phyloP scores from a whole-genome alignment of 1,140 invertebrate genomes.

The Chironomus striatipennis region DNA sequence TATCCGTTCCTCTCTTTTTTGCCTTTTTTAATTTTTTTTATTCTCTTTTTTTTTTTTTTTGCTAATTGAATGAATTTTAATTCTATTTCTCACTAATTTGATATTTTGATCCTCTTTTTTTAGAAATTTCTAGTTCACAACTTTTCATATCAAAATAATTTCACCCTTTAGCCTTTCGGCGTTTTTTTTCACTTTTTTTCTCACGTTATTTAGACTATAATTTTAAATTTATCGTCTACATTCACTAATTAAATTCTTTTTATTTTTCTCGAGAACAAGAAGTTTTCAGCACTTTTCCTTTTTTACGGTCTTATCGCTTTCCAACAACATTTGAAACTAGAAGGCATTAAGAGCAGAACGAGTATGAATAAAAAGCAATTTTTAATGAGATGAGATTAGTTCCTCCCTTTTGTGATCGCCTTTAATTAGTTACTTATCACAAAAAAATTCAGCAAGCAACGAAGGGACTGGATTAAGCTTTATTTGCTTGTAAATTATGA shows the following conservation, averaged over 20 bases:
- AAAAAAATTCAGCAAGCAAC: background rate
- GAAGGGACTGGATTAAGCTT: background rate
- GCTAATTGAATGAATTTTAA: background rate
- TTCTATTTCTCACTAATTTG: background rate
- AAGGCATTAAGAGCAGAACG: background rate
- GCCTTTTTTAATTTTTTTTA: background rate
- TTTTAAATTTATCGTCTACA: too few relatives aligned
- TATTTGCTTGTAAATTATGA: constrained; percentile 20
- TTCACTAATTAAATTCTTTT: background rate
- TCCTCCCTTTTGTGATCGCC: background rate
- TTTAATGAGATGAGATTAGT: background rate
- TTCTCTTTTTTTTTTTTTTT: background rate
- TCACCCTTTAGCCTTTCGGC: too few relatives aligned
- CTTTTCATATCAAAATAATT: too few relatives aligned
- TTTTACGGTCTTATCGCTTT: background rate
- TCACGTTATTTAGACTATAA: too few relatives aligned
- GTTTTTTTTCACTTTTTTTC: too few relatives aligned
- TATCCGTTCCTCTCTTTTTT: background rate
- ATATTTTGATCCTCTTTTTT: too few relatives aligned
- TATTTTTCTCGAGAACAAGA: background rate
- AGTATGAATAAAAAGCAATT: background rate
- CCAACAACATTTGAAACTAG: background rate
- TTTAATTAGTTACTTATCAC: background rate
- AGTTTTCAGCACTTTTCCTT: background rate
- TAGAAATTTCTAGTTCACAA: too few relatives aligned